Conservation (phyloP, 2,797 vertebrate species). For the Merluccius polli region DNA sequence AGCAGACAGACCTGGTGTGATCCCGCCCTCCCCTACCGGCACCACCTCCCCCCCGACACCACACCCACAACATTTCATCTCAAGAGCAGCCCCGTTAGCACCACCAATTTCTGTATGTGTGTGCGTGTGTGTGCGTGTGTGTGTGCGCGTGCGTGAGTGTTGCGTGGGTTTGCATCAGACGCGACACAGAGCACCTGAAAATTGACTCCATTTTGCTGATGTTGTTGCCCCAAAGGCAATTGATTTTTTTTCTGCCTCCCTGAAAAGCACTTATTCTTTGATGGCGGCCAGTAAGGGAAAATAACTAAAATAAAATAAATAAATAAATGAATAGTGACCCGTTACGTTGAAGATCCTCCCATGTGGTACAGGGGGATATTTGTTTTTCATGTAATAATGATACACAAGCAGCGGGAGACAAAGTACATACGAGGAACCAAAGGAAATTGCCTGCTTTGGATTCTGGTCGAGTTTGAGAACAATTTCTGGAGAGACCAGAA, state of each 20-base stretch:
- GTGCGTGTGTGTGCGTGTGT: slow-evolving; percentile 32
- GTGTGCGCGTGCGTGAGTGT: slow-evolving; percentile 4
- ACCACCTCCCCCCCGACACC: slow-evolving; percentile 45
- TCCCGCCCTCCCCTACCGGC: neutral
- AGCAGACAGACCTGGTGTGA: slow-evolving; percentile 21
- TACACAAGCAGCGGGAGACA: neutral
- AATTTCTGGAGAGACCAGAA: slow-evolving; percentile 22
- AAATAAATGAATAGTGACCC: neutral
- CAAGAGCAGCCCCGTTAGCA: slow-evolving; percentile 41
- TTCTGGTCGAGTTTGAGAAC: slow-evolving; percentile 31
- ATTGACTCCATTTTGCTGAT: slow-evolving; percentile 62
- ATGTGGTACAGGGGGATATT: slow-evolving; percentile 28
- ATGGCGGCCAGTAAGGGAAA: slow-evolving; percentile 24
- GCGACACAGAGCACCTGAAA: slow-evolving; percentile 50
- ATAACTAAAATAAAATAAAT: slow-evolving; percentile 21
- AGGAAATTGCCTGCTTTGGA: slow-evolving; percentile 36
- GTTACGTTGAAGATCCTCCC: slow-evolving; percentile 1
- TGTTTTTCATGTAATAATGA: slow-evolving; percentile 20
- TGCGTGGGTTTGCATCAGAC: slow-evolving; percentile 52
- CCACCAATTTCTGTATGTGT: slow-evolving; percentile 52
- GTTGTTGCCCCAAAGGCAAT: slow-evolving; percentile 58
- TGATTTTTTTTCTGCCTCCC: slow-evolving; percentile 43
- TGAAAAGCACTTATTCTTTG: slow-evolving; percentile 39
- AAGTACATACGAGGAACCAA: slow-evolving; percentile 17
- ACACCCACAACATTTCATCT: slow-evolving; percentile 52